Evolutionary conservation across 1,140 invertebrate species (phyloP), one percentile per base, ranked within the genome.

Genomic region (Conus betulinus): DNA sequence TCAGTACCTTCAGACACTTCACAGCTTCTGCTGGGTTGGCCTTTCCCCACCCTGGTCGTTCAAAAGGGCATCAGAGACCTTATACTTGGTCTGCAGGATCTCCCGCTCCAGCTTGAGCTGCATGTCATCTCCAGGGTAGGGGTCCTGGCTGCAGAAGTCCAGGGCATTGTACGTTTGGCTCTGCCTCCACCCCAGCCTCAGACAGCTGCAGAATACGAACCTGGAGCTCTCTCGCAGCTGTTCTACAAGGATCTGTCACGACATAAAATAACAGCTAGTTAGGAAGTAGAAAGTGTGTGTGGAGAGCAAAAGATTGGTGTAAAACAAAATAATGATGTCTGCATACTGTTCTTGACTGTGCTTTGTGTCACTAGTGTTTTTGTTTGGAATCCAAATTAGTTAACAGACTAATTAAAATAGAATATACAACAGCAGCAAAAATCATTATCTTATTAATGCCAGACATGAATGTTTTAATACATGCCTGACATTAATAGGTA

Each of bases 41-140:
- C 79, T 87, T 5, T 0, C 71, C n/a, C 60, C 23, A 15, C 20
- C 39, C 5, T 25, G 13, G 10, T 63, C 57, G 11, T 76, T 55
- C 17, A 25, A 52, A 5, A 85, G 67, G n/a, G 27, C 74, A n/a
- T 91, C 90, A 15, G 83, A 85, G 63, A 93, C 91, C 57, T 93
- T 91, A 84, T 94, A 92, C 84, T 93, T 94, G 82, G 90, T 91
- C 10, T 88, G 84, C 17, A 94, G 88, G 84, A 93, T 94, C 88
- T 94, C 93, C 17, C 93, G 88, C 87, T 94, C 94, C 57, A 90
- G 74, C 67, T 88, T 90, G 10, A 92, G 90, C 20, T 93, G 89
- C 79, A 93, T 89, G 53, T 93, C 91, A 71, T 94, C 94, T 0
- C 94, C 94, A 53, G 94, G 94, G 57, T 94, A 94, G 10, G 89